Evolutionary conservation across 2,888 invertebrate species (phyloP).

Genomic region (Leuctra nigra): DNA sequence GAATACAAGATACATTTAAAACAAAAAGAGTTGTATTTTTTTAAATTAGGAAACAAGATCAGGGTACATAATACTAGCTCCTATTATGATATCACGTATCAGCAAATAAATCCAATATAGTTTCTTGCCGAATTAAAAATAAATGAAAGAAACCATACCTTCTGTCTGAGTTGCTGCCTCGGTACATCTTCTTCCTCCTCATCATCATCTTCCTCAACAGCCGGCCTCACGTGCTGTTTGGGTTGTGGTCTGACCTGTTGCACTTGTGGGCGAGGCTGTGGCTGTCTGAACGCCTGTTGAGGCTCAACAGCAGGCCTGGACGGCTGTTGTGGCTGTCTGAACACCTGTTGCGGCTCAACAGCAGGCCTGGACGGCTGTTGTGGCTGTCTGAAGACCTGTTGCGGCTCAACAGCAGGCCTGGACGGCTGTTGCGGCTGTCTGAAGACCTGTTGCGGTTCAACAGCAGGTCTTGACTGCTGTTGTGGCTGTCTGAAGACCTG

Average conservation of each 20-base stretch:
- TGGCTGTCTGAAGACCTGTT: conserved; percentile 15
- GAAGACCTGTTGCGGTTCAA: conserved; percentile 20
- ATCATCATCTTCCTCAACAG: not conserved
- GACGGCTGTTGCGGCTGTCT: not conserved
- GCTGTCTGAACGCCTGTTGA: not conserved
- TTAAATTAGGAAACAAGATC: too few species aligned
- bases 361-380: not conserved
- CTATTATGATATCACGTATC: too few species aligned
- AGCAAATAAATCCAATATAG: too few species aligned
- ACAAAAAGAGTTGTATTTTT: too few species aligned
- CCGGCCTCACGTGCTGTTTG: not conserved
- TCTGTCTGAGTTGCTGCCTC: conserved; percentile 21
- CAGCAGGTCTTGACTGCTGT: not conserved
- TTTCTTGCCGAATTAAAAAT: too few species aligned
- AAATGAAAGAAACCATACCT: too few species aligned
- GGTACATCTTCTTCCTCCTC: not conserved
- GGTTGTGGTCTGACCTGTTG: not conserved
- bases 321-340: not conserved
- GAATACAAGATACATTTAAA: too few species aligned
- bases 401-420: conserved; percentile 4
- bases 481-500: conserved; percentile 13
- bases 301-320: not conserved
- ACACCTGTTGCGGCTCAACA: conserved; percentile 15
- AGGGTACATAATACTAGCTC: too few species aligned
- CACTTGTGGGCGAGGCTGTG: not conserved